These are phyloP conservation scores for Geopemphigus sp. DNA, from an alignment of 1,140 invertebrate genomes.

Conservation along the genomic window DNA sequence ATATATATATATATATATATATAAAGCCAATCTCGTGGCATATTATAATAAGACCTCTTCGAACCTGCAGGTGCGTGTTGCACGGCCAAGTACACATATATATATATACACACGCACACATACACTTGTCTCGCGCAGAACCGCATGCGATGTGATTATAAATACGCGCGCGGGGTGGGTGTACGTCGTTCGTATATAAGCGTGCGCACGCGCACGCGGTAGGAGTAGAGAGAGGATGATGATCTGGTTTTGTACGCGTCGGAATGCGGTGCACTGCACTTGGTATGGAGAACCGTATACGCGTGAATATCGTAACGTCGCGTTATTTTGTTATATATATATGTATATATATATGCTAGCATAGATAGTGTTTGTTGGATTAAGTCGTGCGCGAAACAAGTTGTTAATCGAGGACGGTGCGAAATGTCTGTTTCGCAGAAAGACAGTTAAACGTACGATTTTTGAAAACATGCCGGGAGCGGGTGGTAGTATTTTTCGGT, in stretches of 20 bases:
- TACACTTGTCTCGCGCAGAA: not conserved
- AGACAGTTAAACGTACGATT: no score
- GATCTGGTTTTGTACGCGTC: conserved; percentile 45
- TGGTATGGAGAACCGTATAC: not conserved
- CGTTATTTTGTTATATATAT: no score
- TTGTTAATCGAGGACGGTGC: not conserved
- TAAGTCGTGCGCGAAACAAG: no score
- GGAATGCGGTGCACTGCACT: conserved; percentile 18
- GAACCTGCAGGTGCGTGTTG: conserved; percentile 16
- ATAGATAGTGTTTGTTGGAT: no score
- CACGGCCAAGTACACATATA: no score
- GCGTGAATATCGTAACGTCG: not conserved
- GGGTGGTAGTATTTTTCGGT: not conserved
- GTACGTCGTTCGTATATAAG: no score
- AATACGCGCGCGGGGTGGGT: not conserved
- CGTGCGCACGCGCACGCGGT: not conserved
- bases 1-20: no score
- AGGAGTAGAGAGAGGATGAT: not conserved
- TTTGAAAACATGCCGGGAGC: no score
- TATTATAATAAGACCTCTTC: conserved; percentile 3
- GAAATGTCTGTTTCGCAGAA: no score
- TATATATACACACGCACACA: no score
- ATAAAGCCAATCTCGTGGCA: not conserved
- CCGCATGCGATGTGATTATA: conserved; percentile 11
- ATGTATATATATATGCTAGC: not conserved